Evolutionary conservation across 2,797 vertebrate genomes (phyloP), one percentile per base, ranked within the genome.

Genomic region (Microhierax caerulescens): DNA sequence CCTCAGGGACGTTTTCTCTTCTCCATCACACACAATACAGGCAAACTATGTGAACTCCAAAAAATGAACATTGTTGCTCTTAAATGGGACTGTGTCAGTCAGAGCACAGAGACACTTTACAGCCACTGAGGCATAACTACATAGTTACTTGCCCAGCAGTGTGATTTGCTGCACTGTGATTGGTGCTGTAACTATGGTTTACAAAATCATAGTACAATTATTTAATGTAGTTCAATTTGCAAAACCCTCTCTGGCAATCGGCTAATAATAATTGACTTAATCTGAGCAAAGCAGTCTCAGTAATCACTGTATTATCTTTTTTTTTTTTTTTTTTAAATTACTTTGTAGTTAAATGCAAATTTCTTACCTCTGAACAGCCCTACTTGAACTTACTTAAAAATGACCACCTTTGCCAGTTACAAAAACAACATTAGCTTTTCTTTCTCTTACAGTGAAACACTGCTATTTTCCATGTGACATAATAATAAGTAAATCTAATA

Each of bases 1-100:
- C 95, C 80, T 84, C 30, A 69, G 85, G 92, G 92, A 90, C 65
- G 36, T 90, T 79, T 84, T 90, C 75, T 91, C 64, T 25, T 70
- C 34, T 92, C 70, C 30, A 25, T 32, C 24, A 68, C 74, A 91
- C 51, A 61, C 43, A 86, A 88, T 9, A 78, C 16, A 48, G 50
- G 73, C 37, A 73, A 88, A 82, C 41, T 43, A 13, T 15, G 18
- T 17, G n/a, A 91, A 63, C 47, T 78, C 65, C 47, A 69, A 84
- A 90, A 59, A 25, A 69, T 5, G 39, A 47, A 57, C 18, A 54
- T 15, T 79, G 34, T 57, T 85, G 19, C 75, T 77, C 8, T 67
- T 48, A 85, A 76, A 77, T 39, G 14, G 32, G 28, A 51, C n/a
- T 47, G 47, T 59, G 39, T 85, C 63, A 54, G 36, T 34, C 61